These are phyloP conservation scores for Astur gentilis DNA, from an alignment of 2,113 vertebrate genomes.

Conservation along the genomic window DNA sequence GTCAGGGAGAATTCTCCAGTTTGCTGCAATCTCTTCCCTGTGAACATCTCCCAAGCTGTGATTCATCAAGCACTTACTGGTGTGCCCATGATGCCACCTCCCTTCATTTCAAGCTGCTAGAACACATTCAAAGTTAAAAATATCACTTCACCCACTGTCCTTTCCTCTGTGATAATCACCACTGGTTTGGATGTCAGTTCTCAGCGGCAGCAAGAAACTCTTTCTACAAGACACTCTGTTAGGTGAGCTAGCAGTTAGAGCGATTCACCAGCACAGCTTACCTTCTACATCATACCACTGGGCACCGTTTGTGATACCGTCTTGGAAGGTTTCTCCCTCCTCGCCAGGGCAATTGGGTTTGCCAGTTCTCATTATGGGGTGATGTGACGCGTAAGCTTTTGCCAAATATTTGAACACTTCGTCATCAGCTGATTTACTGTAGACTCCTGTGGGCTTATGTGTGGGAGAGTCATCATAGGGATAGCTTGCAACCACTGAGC, in stretches of 20 bases:
- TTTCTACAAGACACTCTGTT: neutral
- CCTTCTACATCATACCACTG: slow-evolving; percentile 93
- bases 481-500: slow-evolving; percentile 95
- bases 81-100: neutral
- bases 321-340: slow-evolving; percentile 79
- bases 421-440: slow-evolving; percentile 90
- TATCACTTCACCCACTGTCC: neutral
- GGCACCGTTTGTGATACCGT: slow-evolving; percentile 94
- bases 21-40: neutral
- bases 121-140: slow-evolving; percentile 4
- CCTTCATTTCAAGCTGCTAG: neutral
- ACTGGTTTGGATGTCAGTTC: neutral
- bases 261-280: slow-evolving; percentile 48
- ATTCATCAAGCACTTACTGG: neutral
- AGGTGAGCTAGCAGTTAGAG: neutral
- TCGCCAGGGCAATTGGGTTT: slow-evolving; percentile 80
- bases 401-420: slow-evolving; percentile 88
- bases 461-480: slow-evolving; percentile 89
- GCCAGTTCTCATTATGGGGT: slow-evolving; percentile 92
- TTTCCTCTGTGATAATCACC: neutral
- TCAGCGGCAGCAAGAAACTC: neutral
- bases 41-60: neutral
- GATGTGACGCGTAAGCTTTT: slow-evolving; percentile 84
- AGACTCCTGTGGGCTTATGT: slow-evolving; percentile 75
- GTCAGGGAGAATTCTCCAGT: neutral